These are phyloP conservation scores for Rhombomys opimus DNA, from an alignment of 2,113 vertebrate species.

Conservation along the genomic window DNA sequence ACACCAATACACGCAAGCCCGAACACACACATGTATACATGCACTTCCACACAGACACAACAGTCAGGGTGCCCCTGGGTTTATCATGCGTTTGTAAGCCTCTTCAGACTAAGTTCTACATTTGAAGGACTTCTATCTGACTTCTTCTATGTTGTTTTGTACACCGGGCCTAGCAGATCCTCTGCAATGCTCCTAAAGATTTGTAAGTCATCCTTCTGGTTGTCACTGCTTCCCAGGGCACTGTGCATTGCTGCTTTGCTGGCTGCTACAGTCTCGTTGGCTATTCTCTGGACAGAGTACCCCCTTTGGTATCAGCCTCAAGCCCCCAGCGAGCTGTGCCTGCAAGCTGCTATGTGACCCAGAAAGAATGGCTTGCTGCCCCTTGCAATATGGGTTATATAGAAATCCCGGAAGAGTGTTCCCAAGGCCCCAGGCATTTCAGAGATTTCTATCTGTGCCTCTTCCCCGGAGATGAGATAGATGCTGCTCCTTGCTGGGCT, in stretches of 20 bases:
- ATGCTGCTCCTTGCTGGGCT: not conserved
- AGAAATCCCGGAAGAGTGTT: not conserved
- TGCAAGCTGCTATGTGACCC: not conserved
- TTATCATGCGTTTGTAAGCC: accelerated
- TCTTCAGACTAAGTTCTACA: accelerated
- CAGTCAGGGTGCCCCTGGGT: accelerated
- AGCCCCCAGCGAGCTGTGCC: not conserved
- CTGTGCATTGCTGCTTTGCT: not conserved
- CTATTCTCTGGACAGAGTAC: not conserved
- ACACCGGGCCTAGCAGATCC: accelerated
- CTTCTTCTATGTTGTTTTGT: not conserved
- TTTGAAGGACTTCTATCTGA: too few relatives aligned
- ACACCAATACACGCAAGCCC: not conserved
- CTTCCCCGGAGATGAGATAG: not conserved
- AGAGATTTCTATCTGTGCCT: not conserved
- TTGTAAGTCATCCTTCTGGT: accelerated
- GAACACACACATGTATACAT: not conserved
- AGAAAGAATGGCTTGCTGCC: not conserved
- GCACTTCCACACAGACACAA: not conserved
- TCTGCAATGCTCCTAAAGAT: not conserved
- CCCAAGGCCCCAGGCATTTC: not conserved
- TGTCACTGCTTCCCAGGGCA: accelerated
- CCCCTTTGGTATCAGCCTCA: not conserved
- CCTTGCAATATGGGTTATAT: not conserved
- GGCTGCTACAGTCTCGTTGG: not conserved